Evolutionary conservation across 1,140 invertebrate genomes (phyloP).

Genomic region (Dermatophagoides farinae): DNA sequence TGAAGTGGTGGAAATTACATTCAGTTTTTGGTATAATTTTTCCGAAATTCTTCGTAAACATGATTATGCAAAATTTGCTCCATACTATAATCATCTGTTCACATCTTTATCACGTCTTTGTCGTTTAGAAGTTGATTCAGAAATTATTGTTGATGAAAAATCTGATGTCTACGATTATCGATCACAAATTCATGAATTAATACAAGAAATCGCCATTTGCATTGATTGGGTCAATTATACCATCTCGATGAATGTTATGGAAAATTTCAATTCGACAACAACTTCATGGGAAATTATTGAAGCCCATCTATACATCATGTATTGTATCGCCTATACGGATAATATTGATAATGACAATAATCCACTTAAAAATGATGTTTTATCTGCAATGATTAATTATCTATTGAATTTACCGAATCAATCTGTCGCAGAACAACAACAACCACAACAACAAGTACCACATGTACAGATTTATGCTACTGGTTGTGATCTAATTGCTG

Average conservation of each 20-base stretch:
- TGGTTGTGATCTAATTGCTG: constrained; percentile 71
- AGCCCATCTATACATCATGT: constrained; percentile 13
- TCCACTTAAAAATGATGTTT: neutral
- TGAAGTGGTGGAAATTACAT: constrained; percentile 87
- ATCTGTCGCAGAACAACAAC: neutral
- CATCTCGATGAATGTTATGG: constrained; percentile 9
- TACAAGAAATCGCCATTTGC: constrained; percentile 94
- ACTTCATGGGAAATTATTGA: constrained; percentile 12
- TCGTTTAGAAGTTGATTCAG: constrained; percentile 71
- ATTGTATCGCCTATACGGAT: constrained; percentile 9
- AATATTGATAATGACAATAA: neutral
- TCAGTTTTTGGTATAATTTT: constrained; percentile 85
- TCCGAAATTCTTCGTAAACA: constrained; percentile 81
- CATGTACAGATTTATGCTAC: constrained; percentile 63
- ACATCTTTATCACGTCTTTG: constrained; percentile 50
- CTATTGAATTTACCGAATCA: neutral
- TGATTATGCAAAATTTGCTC: constrained; percentile 32
- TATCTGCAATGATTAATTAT: constrained; percentile 6
- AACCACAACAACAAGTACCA: neutral
- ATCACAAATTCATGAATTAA: constrained; percentile 65
- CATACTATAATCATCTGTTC: neutral
- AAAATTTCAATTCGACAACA: neutral
- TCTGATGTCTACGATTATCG: constrained; percentile 76
- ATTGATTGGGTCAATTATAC: constrained; percentile 36
- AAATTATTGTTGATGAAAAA: constrained; percentile 65